Conservation (phyloP, 2,888 invertebrate species). For the Pheosia tremula region DNA sequence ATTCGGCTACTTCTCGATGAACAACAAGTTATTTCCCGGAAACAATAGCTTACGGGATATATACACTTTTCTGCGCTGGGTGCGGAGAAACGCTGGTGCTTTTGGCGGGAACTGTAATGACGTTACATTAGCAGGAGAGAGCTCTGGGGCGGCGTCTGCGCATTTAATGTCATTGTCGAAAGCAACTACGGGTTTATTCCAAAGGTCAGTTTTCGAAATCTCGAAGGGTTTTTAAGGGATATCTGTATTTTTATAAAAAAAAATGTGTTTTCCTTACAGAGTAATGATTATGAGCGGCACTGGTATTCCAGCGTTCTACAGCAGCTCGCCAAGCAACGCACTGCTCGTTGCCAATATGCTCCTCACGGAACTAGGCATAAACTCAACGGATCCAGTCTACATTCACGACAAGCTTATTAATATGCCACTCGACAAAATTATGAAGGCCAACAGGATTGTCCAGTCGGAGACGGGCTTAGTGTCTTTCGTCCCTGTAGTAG, state of each 20-base stretch:
- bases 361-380: conserved; percentile 60
- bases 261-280: conserved; percentile 18
- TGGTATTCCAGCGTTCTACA: conserved; percentile 30
- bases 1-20: conserved; percentile 46
- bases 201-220: conserved; percentile 4
- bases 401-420: conserved; percentile 27
- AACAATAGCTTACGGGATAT: conserved; percentile 37
- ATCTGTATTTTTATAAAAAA: not conserved
- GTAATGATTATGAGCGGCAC: conserved; percentile 35
- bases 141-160: conserved; percentile 26
- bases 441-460: conserved; percentile 28
- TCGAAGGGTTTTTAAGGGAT: no score
- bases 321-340: conserved; percentile 26
- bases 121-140: conserved; percentile 33
- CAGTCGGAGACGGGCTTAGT: conserved; percentile 19
- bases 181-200: conserved; percentile 19
- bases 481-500: conserved; percentile 35
- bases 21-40: conserved; percentile 34
- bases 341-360: conserved; percentile 25
- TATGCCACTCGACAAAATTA: conserved; percentile 43
- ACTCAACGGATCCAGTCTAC: conserved; percentile 27
- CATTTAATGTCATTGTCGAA: conserved; percentile 25
- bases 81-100: conserved; percentile 23
- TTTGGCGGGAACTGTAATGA: conserved; percentile 32
- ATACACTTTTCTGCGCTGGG: conserved; percentile 31